Base-by-base conservation (phyloP, 1,140 invertebrate species). In the Pachypeltis micranthus region DNA sequence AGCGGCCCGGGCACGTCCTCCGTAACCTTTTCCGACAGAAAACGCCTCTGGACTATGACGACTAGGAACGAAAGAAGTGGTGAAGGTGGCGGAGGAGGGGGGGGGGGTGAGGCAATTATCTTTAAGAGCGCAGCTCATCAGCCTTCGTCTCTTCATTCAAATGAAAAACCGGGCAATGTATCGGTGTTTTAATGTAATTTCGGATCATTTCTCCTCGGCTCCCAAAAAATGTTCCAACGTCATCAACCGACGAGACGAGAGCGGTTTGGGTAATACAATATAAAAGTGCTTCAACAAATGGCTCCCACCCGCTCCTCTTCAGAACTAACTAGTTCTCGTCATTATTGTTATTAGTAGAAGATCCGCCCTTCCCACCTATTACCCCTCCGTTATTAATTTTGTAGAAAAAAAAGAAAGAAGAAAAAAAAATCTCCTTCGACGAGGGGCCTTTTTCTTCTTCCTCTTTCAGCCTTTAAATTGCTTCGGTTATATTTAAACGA, bases 361-460 rank as follows among this genome's bases (percentile, higher is more conserved):
- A 21, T 16, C 25, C 19, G 16, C 27, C n/a, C 26, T 31, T 28
- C 29, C 57, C 57, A 25, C 57, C 57, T 31, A 59, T 59, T 59
- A 59, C 57, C 29, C 57, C 26, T n/a, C 57, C 57, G 57, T 59
- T 59, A 59, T 59, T 59, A 59, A 59, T 59, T 59, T 59, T 59
- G 25, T 27, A 59, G 29, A 31, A 59, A 59, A 59, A 59, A 59
- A 14, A 47, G 34, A 39, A n/a, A 39, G 34, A 39, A n/a, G n/a
- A 39, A n/a, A 39, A 39, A 39, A 39, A 39, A 39, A 39, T 10
- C n/a, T 14, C 55, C 27, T 19, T 19, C 3, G 19, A 14, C 25
- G 2, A 14, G n/a, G 28, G 25, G 57, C 47, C 7, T 21, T 51
- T 21, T 10, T 10, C 12, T 21, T 51, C 47, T 51, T 3, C 12